Base-by-base conservation (phyloP, 2,888 invertebrate species). In the Leptodirus hochenwartii region DNA sequence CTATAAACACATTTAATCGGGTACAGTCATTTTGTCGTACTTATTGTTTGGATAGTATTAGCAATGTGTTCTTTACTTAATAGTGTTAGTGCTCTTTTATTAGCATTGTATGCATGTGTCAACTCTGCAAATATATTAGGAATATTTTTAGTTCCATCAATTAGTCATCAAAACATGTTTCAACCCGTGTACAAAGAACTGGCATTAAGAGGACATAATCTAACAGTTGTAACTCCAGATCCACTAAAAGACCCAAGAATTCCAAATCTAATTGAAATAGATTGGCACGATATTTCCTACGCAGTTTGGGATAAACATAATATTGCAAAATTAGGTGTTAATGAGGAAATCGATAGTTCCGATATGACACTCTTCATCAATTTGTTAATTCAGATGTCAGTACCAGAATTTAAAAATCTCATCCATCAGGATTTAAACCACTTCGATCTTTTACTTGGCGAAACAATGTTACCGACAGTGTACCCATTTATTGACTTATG, bases 81-180 rank as follows among this genome's bases (percentile, higher is more conserved):
- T n/a, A n/a, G n/a, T n/a, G n/a, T n/a, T n/a, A n/a, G n/a, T n/a
- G n/a, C n/a, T n/a, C n/a, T n/a, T n/a, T n/a, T n/a, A n/a, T n/a
- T n/a, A n/a, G n/a, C n/a, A n/a, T n/a, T n/a, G n/a, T n/a, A n/a
- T n/a, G n/a, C n/a, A n/a, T n/a, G n/a, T n/a, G n/a, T n/a, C n/a
- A n/a, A n/a, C n/a, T n/a, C n/a, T n/a, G 41, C 39, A n/a, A 38
- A 38, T 27, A 47, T 47, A 20, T 33, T 47, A 6, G 42, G 34
- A 4, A 30, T 41, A 5, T 41, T 45, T 24, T 38, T 41, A 2
- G 31, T 34, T 5, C 43, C 47, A 14, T 41, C 43, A 3, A 33
- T 34, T 24, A 46, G 47, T 26, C 46, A 46, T 32, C 42, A 47
- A 27, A 32, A 37, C 6, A 39, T 40, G 3, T 40, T 37, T 20